Evolutionary conservation across 2,888 invertebrate species (phyloP), one percentile per base, ranked within the genome.

Genomic region (Orchesellides sinensis): DNA sequence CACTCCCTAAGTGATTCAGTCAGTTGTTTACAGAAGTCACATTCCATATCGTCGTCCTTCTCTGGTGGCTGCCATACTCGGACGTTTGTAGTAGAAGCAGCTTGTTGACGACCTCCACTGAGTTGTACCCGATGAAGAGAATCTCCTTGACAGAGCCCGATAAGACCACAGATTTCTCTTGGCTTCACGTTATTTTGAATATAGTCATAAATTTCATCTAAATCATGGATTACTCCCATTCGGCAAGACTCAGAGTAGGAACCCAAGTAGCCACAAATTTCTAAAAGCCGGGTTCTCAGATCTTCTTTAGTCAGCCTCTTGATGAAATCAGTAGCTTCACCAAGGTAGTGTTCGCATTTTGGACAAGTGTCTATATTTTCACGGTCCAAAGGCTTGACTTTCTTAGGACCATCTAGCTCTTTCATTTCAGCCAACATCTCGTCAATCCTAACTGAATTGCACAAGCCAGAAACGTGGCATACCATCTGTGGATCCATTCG

Each of bases 401-500:
- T 17, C 1, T 52, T 68, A 14, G 63, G 56, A 0, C 25, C 68
- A 25, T 83, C 81, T 32, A 82, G 45, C 6, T 84, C 74, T 32
- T 85, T 89, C 86, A 91, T 91, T 87, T 93, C 92, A 21, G 90
- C 91, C 14, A 95, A 89, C 86, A 95, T 89, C 69, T 92, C 90
- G 89, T 96, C 95, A 70, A 96, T 93, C 80, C 91, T 91, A 4
- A 91, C 93, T 89, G 93, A 96, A 90, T 97, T 96, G 89, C 97
- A 97, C 5, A 97, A 92, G 0, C 96, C 96, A 69, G 96, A 96
- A 12, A 96, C 95, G 0, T 95, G 93, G 90, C 96, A 97, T 40
- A 97, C 96, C 45, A 94, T 93, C 89, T 95, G 94, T 0, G 97
- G 96, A 91, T 97, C 95, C 97, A 97, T 97, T 91, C 97, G 92